Conservation (phyloP, 2,888 invertebrate species). For the Xiphydria camelus region DNA sequence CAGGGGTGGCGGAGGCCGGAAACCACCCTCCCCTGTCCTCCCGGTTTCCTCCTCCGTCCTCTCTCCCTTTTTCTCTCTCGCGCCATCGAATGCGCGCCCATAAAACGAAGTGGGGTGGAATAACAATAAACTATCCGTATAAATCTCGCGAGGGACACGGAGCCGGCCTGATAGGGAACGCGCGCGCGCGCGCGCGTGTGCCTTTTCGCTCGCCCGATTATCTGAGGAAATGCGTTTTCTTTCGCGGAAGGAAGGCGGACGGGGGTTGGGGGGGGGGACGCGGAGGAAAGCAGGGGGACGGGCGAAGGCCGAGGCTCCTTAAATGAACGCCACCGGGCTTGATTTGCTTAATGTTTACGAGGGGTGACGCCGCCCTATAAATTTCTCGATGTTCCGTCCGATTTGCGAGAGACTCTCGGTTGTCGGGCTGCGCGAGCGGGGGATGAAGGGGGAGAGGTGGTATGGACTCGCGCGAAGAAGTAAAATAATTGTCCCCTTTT, state of each 20-base stretch:
- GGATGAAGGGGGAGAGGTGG: too few species aligned
- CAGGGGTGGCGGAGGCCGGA: too few species aligned
- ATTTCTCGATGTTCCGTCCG: neutral
- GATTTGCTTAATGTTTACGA: constrained; percentile 16
- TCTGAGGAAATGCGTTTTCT: constrained; percentile 50
- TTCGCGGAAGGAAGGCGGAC: constrained; percentile 26
- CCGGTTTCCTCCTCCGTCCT: constrained; percentile 1
- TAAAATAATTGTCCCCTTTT: too few species aligned
- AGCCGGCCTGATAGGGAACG: constrained; percentile 41
- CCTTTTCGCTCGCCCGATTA: too few species aligned
- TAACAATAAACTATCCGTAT: constrained; percentile 53
- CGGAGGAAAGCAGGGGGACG: too few species aligned
- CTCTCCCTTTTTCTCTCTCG: constrained; percentile 6
- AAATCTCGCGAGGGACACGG: constrained; percentile 46
- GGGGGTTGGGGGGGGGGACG: too few species aligned
- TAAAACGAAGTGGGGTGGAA: constrained; percentile 52
- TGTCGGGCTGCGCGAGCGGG: too few species aligned
- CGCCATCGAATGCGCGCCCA: constrained; percentile 33
- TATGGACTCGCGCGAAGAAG: too few species aligned
- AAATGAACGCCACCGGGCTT: constrained; percentile 12
- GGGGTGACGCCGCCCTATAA: neutral
- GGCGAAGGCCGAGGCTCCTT: too few species aligned
- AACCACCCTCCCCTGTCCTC: constrained; percentile 14
- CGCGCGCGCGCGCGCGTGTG: too few species aligned
- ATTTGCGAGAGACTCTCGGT: too few species aligned